A percentile compares a stretch with the other conserved stretches of the same genome.
phyloP scores from a whole-genome alignment of 2,888 invertebrate species.

The Hypomecis atomaria region DNA sequence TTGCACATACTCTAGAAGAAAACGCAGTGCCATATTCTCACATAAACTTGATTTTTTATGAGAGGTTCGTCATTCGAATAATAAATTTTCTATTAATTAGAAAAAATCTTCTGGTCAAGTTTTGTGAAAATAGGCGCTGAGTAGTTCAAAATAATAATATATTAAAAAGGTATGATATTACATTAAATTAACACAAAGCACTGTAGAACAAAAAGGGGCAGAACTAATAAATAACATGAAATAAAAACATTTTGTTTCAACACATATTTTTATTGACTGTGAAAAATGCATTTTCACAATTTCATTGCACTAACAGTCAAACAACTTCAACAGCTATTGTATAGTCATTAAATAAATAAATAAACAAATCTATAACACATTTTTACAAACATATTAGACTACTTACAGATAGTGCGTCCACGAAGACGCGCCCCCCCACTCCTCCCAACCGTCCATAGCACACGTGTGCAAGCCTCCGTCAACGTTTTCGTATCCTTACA shows the following conservation, averaged over 20 bases:
- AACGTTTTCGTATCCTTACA: no score
- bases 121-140: no score
- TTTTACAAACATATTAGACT: constrained; percentile 41
- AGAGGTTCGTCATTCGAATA: no score
- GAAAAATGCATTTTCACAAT: constrained; percentile 67
- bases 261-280: constrained; percentile 76
- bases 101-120: no score
- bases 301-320: constrained; percentile 59
- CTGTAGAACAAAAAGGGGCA: constrained; percentile 45
- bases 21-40: no score
- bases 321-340: constrained; percentile 54
- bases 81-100: no score
- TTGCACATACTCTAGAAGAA: no score
- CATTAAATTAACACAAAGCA: constrained; percentile 17
- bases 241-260: constrained; percentile 57
- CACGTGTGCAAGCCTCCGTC: no score
- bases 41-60: no score
- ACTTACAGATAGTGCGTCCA: no score
- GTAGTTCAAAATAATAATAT: background rate
- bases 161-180: background rate
- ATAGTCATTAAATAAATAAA: constrained; percentile 34
- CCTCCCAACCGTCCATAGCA: no score
- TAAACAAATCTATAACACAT: constrained; percentile 27
- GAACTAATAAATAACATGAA: constrained; percentile 49
- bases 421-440: no score